Evolutionary conservation across 2,888 invertebrate species (phyloP).

Genomic region (Buathra laborator): DNA sequence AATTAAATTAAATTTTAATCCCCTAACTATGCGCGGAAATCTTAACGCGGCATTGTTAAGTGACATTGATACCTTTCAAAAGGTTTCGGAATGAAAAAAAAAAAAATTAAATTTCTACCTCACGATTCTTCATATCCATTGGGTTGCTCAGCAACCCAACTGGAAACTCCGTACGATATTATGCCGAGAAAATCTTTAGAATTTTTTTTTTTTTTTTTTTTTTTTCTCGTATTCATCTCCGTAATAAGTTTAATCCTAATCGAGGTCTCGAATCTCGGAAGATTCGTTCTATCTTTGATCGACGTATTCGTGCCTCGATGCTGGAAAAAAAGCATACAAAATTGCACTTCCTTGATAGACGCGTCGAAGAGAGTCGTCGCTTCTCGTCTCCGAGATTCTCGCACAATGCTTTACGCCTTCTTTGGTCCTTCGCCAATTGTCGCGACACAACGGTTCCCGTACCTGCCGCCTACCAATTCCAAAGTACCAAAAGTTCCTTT

Average conservation of each 20-base stretch:
- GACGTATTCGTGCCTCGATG: background rate
- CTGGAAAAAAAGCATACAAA: background rate
- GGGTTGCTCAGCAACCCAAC: background rate
- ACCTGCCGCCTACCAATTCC: slow-evolving; percentile 25
- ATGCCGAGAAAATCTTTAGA: background rate
- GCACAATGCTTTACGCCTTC: slow-evolving; percentile 17
- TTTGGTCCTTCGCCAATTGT: slow-evolving; percentile 29
- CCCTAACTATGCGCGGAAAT: background rate
- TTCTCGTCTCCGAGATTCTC: background rate
- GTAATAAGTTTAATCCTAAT: slow-evolving; percentile 42
- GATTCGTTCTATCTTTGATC: slow-evolving; percentile 29
- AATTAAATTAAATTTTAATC: background rate
- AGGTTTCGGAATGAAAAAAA: background rate
- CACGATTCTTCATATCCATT: slow-evolving; percentile 7
- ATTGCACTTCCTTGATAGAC: background rate
- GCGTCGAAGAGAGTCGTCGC: background rate
- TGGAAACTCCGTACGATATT: background rate
- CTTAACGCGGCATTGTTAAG: too few relatives aligned
- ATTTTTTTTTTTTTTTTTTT: background rate
- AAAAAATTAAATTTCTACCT: slow-evolving; percentile 15
- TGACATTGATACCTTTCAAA: background rate
- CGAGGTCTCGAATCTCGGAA: slow-evolving; percentile 39
- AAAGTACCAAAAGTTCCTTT: background rate
- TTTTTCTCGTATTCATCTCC: background rate
- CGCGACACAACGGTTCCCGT: slow-evolving; percentile 18